Conservation (phyloP, 2,113 vertebrate species). For the Hemiscyllium ocellatum region DNA sequence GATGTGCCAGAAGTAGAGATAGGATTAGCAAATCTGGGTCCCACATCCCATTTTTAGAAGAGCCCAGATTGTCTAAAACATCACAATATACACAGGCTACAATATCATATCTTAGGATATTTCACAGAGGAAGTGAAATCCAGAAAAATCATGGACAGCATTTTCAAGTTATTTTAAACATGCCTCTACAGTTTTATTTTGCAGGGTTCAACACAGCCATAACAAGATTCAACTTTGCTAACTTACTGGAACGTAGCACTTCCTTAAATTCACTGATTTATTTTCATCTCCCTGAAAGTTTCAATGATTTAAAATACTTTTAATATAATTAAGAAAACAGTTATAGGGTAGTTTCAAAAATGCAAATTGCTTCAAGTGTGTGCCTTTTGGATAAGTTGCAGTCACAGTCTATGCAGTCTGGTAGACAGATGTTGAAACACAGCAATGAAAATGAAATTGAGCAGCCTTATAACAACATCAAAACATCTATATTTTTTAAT, state of each 20-base stretch:
- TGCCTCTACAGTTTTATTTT: neutral
- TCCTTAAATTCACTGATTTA: neutral
- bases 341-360: neutral
- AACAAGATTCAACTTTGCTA: neutral
- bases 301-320: slow-evolving; percentile 15
- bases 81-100: neutral
- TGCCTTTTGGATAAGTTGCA: neutral
- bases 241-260: neutral
- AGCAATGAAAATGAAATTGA: neutral
- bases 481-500: slow-evolving; percentile 31
- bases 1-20: too few species aligned
- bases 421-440: neutral
- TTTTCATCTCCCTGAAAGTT: neutral
- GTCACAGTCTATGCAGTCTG: neutral
- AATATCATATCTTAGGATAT: neutral
- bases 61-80: too few species aligned
- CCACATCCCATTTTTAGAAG: too few species aligned
- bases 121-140: neutral
- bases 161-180: neutral
- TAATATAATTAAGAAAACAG: neutral
- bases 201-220: neutral
- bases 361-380: neutral
- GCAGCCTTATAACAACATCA: slow-evolving; percentile 7
- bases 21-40: too few species aligned
- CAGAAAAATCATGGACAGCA: neutral